Conservation (phyloP, 2,113 vertebrate genomes). For the Canis aureus region DNA sequence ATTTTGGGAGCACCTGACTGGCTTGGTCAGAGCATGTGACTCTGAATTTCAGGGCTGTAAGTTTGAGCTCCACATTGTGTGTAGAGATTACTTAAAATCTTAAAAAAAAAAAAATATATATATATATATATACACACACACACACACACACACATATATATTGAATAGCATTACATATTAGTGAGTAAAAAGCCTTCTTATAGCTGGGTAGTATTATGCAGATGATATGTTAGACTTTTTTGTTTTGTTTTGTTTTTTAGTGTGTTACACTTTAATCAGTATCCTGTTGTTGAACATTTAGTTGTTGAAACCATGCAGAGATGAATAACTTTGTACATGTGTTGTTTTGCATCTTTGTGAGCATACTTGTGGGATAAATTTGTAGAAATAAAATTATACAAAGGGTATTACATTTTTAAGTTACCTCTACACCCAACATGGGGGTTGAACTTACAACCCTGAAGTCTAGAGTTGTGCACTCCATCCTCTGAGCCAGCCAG, state of each 20-base stretch:
- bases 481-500: background rate
- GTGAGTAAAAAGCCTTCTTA: background rate
- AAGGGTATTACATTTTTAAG: background rate
- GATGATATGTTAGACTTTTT: background rate
- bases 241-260: too few relatives aligned
- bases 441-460: background rate
- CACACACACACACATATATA: background rate
- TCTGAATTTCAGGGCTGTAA: background rate
- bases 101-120: background rate
- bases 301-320: background rate
- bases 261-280: background rate
- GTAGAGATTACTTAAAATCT: background rate
- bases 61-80: background rate
- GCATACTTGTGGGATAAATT: background rate
- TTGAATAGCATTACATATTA: background rate
- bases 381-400: background rate
- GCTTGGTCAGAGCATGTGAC: background rate
- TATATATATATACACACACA: too few relatives aligned
- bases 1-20: background rate
- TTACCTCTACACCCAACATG: background rate
- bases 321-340: background rate
- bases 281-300: background rate
- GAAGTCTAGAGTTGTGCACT: fast-evolving
- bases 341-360: background rate
- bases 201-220: background rate